Base-by-base conservation (phyloP, 2,888 invertebrate genomes). In the Malacosoma neustria region DNA sequence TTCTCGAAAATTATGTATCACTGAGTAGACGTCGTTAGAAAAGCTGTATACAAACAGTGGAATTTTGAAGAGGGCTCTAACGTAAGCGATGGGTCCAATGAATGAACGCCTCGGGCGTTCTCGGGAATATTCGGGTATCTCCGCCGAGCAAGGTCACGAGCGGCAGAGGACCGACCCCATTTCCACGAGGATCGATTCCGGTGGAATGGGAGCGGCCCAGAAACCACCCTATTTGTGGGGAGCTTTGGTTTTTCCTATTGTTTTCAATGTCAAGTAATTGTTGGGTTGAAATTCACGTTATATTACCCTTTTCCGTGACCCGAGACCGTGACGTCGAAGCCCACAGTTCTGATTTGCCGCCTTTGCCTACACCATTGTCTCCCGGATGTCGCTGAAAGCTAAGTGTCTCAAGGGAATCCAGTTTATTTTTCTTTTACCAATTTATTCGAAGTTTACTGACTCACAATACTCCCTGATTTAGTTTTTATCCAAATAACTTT, bases 251-350 rank as follows among this genome's bases (percentile, higher is more conserved):
- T 61, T 59, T 59, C 55, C 54, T 61, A 67, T 65, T 65, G 60
- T 73, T 82, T 81, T 84, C 84, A 85, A 85, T 85, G 84, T 82
- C 84, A 82, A 71, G 69, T 69, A 71, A 74, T 69, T 76, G 49
- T 51, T 51, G 42, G 52, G 54, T 55, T 51, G 60, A 57, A 61
- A 60, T 64, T 58, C 42, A 51, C 60, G 55, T 67, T 64, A 61
- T 72, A 76, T 67, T 59, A 60, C 63, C 46, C 36, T 58, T 68
- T 80, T 57, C 52, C 79, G 77, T 79, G 79, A 71, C 66, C 61
- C n/a, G 33, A 34, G 42, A 47, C 52, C 57, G 60, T 73, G 72
- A 65, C 43, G 46, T 42, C 40, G 40, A 49, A 40, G 41, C 39
- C 45, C 31, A 36, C 45, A 42, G 42, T 48, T 49, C 42, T 50